Evolutionary conservation across 2,797 vertebrate genomes (phyloP).

Genomic region (Mormyrops boulengeri): DNA sequence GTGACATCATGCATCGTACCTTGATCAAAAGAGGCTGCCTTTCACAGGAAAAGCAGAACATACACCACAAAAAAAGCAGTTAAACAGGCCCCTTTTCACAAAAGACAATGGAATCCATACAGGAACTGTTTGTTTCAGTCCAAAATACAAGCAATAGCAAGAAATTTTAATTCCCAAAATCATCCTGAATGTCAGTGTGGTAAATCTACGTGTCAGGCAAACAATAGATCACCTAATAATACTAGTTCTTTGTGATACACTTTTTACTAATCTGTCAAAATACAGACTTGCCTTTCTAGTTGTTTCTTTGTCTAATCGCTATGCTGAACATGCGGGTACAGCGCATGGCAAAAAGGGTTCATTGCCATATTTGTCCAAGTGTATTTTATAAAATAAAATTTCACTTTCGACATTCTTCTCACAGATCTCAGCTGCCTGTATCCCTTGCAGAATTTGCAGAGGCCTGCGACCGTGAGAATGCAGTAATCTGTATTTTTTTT

Average conservation of each 20-base stretch:
- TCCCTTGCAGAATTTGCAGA: not conserved
- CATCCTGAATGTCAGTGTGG: not conserved
- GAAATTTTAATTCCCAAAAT: not conserved
- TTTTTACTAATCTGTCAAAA: not conserved
- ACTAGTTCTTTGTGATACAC: not conserved
- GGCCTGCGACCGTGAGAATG: not conserved
- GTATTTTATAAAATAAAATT: not conserved
- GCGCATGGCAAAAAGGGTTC: not conserved
- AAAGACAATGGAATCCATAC: not conserved
- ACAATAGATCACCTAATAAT: not conserved
- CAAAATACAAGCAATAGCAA: not conserved
- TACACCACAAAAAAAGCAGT: not conserved
- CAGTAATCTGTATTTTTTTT: not conserved
- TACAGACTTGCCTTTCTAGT: not conserved
- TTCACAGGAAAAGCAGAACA: not conserved
- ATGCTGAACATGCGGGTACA: not conserved
- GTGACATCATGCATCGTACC: not conserved
- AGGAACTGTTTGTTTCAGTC: not conserved
- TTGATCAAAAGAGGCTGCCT: not conserved
- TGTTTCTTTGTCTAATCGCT: not conserved
- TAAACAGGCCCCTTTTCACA: not conserved
- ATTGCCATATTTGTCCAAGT: not conserved
- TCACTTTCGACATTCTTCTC: not conserved
- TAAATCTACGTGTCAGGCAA: not conserved
- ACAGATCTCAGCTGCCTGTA: not conserved